Evolutionary conservation across 2,888 invertebrate species (phyloP), one percentile per base, ranked within the genome.

Genomic region (Amphimallon solstitiale): DNA sequence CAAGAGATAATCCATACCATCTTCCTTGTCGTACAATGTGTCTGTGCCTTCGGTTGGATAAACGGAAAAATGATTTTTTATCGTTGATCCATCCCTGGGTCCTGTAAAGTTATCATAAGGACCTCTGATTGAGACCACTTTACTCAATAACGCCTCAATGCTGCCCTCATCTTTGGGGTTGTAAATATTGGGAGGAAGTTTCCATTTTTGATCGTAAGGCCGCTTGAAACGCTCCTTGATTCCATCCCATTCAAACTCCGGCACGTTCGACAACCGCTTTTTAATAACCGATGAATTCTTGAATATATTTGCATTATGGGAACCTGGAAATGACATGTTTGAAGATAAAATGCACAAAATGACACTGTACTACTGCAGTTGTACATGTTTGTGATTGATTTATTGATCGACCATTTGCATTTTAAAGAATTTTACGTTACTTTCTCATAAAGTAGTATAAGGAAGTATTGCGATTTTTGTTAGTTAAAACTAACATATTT

Each of bases 11-110:
- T 81, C 78, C 1, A 80, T n/a, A 29, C 73, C 72, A 37, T 72
- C 75, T 0, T 78, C 77, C 34, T 35, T 68, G 9, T 72, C 71
- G 19, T 77, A 70, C 61, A 76, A 78, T 45, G 72, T 75, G 9
- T 79, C 77, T 0, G 78, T 78, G 0, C 72, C 68, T 9, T 67
- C 67, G 56, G 70, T 71, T 2, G 65, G 66, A 1, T 75, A 59
- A 1, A 78, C 81, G 10, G 79, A 81, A 65, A 86, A 86, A 75
- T 86, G 83, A 72, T 86, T 87, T 74, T 85, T 86, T 10, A 86
- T 85, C 0, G 86, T 83, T 2, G 77, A 81, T 1, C 71, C 80
- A 70, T 86, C 85, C 51, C 88, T 79, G 34, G 80, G 80, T 0
- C 86, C 87, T 0, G 86, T 85, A 65, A 82, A 82, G 6, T 75